These are phyloP conservation scores for Eretmochelys imbricata DNA, from an alignment of 2,113 vertebrate genomes.

Conservation along the genomic window DNA sequence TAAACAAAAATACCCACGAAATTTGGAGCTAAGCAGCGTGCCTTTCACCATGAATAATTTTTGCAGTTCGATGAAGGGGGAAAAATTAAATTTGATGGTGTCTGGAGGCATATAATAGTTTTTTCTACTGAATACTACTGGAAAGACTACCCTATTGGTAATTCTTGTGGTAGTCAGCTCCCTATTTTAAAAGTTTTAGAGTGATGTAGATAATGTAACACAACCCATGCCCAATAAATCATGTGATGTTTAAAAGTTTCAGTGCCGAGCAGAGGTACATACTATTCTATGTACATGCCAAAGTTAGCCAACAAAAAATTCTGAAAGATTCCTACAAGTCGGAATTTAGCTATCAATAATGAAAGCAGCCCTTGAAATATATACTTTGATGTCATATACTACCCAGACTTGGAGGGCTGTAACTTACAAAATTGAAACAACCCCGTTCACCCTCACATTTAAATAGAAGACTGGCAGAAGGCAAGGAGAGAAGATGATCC, in stretches of 20 bases:
- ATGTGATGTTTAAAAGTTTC: not conserved
- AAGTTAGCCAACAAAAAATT: not conserved
- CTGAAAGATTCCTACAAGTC: not conserved
- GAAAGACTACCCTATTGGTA: not conserved
- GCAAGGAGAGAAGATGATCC: not conserved
- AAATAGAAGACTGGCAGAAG: not conserved
- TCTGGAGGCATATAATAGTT: not conserved
- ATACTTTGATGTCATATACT: not conserved
- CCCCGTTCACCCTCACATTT: not conserved
- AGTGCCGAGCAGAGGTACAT: not conserved
- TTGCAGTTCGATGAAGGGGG: not conserved
- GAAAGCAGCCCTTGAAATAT: not conserved
- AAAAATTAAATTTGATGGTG: not conserved
- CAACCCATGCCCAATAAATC: not conserved
- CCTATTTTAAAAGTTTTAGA: not conserved
- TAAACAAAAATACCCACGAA: not conserved
- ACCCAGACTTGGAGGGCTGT: not conserved
- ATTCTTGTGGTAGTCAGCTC: not conserved
- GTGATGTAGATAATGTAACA: not conserved
- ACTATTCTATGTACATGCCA: not conserved
- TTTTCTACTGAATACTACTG: not conserved
- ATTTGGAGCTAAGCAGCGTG: not conserved
- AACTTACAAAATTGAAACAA: not conserved
- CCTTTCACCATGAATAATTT: not conserved
- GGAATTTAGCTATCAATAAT: not conserved